Percentiles rank a stretch among this genome's conserved stretches.
These are phyloP conservation scores for Calyptommatus sinebrachiatus DNA, from an alignment of 2,113 vertebrate genomes.

Conservation along the genomic window DNA sequence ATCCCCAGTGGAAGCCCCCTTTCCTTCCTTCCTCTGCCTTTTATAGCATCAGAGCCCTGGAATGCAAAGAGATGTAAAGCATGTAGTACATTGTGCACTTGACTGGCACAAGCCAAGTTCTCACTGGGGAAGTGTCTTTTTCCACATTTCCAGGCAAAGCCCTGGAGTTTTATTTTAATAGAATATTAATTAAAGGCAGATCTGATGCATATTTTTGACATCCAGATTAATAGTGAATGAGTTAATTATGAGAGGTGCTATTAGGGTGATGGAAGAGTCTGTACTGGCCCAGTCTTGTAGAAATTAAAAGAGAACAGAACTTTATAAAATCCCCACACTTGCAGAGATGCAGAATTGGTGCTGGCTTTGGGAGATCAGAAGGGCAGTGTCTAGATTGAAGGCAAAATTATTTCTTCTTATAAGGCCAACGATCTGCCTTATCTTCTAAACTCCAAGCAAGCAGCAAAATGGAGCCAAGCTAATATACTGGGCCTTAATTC, in stretches of 20 bases:
- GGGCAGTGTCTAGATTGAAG: neutral
- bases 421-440: neutral
- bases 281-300: constrained; percentile 10
- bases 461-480: neutral
- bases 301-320: accelerated
- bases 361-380: neutral
- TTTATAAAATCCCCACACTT: neutral
- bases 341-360: neutral
- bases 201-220: constrained; percentile 45
- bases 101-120: neutral
- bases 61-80: neutral
- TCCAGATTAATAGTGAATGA: constrained; percentile 43
- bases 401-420: neutral
- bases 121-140: neutral
- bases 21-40: neutral
- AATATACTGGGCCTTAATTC: neutral
- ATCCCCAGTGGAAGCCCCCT: neutral
- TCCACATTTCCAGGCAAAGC: neutral
- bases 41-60: neutral
- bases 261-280: constrained; percentile 43
- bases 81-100: neutral
- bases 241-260: constrained; percentile 35
- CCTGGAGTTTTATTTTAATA: constrained; percentile 47
- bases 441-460: neutral
- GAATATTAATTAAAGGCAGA: constrained; percentile 60